Conservation (phyloP, 2,797 vertebrate species). For the Aldrovandia affinis region DNA sequence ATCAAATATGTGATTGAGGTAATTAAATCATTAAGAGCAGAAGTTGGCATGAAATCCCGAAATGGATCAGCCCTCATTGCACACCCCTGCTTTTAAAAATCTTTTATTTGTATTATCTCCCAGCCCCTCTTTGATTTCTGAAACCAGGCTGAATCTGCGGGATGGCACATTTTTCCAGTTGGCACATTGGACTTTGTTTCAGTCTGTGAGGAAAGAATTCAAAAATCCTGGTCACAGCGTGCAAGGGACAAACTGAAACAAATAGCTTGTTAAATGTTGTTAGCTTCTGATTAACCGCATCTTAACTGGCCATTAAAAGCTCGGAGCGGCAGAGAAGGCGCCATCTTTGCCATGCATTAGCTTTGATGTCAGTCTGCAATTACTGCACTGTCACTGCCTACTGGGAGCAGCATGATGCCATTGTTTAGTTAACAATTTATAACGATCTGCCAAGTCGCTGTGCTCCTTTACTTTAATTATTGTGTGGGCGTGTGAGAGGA, state of each 20-base stretch:
- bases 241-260: constrained; percentile 44
- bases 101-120: neutral
- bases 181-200: constrained; percentile 16
- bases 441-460: neutral
- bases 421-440: constrained; percentile 46
- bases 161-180: neutral
- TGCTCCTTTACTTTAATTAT: constrained; percentile 5
- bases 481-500: neutral
- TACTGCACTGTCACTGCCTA: constrained; percentile 36
- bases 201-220: constrained; percentile 15
- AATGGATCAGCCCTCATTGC: too few species aligned
- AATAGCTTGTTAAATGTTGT: constrained; percentile 43
- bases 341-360: constrained; percentile 45
- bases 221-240: constrained; percentile 40
- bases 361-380: constrained; percentile 52
- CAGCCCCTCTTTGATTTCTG: neutral
- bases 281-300: constrained; percentile 51
- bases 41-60: too few species aligned
- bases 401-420: constrained; percentile 29
- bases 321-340: constrained; percentile 40
- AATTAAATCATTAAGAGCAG: too few species aligned
- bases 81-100: too few species aligned
- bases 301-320: constrained; percentile 56
- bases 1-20: too few species aligned
- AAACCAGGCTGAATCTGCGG: neutral